Conservation (phyloP, 2,797 vertebrate species). For the Sphaeramia orbicularis region DNA sequence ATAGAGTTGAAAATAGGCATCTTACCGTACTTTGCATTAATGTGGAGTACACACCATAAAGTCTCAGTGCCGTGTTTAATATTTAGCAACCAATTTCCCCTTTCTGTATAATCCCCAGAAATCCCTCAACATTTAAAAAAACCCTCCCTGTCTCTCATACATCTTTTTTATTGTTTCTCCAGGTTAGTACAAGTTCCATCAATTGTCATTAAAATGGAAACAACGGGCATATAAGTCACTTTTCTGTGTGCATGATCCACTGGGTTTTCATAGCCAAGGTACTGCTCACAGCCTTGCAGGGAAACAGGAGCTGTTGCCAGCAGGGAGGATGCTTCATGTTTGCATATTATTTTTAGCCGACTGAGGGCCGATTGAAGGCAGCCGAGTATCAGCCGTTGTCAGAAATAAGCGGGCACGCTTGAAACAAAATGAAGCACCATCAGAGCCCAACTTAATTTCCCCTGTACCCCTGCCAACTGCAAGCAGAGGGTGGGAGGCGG, state of each 20-base stretch:
- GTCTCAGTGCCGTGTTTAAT: constrained; percentile 37
- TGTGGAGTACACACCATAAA: constrained; percentile 21
- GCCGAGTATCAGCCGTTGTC: constrained; percentile 32
- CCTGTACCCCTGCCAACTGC: constrained; percentile 52
- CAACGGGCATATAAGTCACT: constrained; percentile 48
- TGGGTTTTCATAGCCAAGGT: constrained; percentile 39
- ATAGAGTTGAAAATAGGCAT: constrained; percentile 34
- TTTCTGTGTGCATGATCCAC: constrained; percentile 37
- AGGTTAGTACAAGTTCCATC: constrained; percentile 56
- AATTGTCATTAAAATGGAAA: constrained; percentile 39
- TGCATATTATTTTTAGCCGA: constrained; percentile 58
- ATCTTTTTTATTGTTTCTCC: constrained; percentile 10
- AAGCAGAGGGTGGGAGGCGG: constrained; percentile 38
- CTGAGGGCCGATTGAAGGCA: constrained; percentile 48
- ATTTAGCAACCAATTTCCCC: constrained; percentile 39
- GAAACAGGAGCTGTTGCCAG: constrained; percentile 34
- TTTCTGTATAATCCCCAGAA: constrained; percentile 47
- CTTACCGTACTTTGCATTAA: constrained; percentile 47
- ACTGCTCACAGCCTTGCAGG: constrained; percentile 28
- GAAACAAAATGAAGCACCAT: constrained; percentile 34
- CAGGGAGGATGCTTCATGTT: constrained; percentile 45
- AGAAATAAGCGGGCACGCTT: constrained; percentile 42
- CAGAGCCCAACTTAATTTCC: constrained; percentile 45
- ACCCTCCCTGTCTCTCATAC: constrained; percentile 23
- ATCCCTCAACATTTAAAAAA: constrained; percentile 46